Evolutionary conservation across 1,140 invertebrate species (phyloP).

Genomic region (Triops longicaudatus): DNA sequence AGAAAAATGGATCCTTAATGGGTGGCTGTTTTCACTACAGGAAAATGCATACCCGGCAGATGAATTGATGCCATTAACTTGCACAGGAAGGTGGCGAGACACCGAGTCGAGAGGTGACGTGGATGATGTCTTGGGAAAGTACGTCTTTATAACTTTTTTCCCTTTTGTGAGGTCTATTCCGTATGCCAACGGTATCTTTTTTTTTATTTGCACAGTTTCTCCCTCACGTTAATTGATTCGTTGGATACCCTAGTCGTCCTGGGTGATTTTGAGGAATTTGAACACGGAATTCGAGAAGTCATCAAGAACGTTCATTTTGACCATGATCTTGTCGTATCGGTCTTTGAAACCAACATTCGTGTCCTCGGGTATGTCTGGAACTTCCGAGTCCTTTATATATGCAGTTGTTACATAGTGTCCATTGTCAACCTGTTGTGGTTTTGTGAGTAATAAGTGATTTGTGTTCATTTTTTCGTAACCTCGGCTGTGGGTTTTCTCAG

Average conservation of each 20-base stretch:
- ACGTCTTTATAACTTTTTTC: slow-evolving; percentile 42
- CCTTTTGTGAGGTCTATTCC: slow-evolving; percentile 20
- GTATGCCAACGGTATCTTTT: slow-evolving; percentile 16
- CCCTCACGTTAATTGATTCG: slow-evolving; percentile 88
- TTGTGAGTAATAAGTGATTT: neutral
- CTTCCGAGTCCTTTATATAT: neutral
- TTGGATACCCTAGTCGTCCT: slow-evolving; percentile 87
- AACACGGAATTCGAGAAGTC: slow-evolving; percentile 76
- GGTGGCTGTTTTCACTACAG: slow-evolving; percentile 36
- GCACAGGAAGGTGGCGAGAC: slow-evolving; percentile 79
- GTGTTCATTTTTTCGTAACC: neutral
- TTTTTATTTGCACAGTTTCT: slow-evolving; percentile 82
- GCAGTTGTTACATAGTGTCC: neutral
- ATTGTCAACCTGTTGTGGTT: neutral
- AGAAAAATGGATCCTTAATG: neutral
- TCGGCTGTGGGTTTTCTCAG: slow-evolving; percentile 45
- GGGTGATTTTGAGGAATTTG: slow-evolving; percentile 89
- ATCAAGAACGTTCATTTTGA: slow-evolving; percentile 83
- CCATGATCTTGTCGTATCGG: slow-evolving; percentile 88
- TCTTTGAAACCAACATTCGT: slow-evolving; percentile 97
- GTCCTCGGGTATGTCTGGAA: slow-evolving; percentile 70
- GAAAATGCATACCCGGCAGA: slow-evolving; percentile 95
- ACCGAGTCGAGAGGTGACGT: slow-evolving; percentile 85
- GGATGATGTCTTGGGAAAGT: slow-evolving; percentile 94
- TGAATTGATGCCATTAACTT: slow-evolving; percentile 95